Evolutionary conservation across 2,888 invertebrate species (phyloP).

Genomic region (Nemotelus pantherinus): DNA sequence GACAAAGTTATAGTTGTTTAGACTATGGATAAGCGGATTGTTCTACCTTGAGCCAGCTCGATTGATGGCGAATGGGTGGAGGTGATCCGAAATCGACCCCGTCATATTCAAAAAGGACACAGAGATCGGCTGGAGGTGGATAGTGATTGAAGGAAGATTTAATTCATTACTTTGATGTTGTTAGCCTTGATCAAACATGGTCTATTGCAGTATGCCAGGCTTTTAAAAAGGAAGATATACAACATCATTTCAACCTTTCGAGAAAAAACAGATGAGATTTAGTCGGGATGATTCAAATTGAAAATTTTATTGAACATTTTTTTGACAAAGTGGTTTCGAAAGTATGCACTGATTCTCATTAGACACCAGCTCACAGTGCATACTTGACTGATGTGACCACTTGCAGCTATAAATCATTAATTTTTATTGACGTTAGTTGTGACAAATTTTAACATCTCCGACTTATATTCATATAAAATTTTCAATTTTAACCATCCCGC

Average conservation of each 20-base stretch:
- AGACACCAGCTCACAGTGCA: too few species aligned
- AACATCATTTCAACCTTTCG: neutral
- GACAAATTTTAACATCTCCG: too few species aligned
- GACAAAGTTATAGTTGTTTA: neutral
- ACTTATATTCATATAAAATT: too few species aligned
- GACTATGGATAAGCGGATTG: neutral
- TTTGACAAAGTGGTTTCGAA: neutral
- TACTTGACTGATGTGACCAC: too few species aligned
- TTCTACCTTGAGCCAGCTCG: neutral
- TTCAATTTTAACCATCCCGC: too few species aligned
- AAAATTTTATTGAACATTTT: slow-evolving; percentile 11
- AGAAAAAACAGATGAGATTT: slow-evolving; percentile 37
- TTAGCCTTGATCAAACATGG: slow-evolving; percentile 1
- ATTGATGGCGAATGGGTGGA: neutral
- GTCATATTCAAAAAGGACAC: neutral
- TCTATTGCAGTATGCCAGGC: neutral
- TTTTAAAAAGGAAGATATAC: slow-evolving; percentile 13
- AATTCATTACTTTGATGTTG: slow-evolving; percentile 41
- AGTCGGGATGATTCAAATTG: slow-evolving; percentile 27
- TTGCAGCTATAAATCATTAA: too few species aligned
- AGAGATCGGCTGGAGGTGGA: neutral
- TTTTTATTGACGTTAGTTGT: too few species aligned
- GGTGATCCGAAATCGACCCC: neutral
- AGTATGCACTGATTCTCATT: too few species aligned
- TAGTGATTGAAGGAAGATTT: slow-evolving; percentile 28